Conservation (phyloP, 2,888 invertebrate species). For the Hirtodrosophila cameraria region DNA sequence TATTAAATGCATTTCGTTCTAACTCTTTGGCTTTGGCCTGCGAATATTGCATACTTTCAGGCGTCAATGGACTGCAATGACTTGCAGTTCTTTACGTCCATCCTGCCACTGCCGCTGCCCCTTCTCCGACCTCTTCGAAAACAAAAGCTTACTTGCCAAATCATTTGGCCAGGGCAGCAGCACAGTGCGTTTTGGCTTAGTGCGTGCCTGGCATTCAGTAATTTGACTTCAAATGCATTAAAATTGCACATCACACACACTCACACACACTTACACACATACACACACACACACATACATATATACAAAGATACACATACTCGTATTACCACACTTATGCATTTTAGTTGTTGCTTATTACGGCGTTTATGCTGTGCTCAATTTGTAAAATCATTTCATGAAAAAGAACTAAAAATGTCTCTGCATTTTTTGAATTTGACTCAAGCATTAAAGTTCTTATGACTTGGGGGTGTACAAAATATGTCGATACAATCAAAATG, state of each 20-base stretch:
- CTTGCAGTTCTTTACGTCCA: conserved; percentile 48
- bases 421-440: no score
- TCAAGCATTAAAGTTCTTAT: no score
- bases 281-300: background rate
- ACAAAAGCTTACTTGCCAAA: conserved; percentile 52
- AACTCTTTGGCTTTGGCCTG: conserved; percentile 26
- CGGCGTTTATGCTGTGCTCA: no score
- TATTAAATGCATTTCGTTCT: conserved; percentile 77
- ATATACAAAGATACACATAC: no score
- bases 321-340: no score
- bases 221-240: conserved; percentile 79
- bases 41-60: conserved; percentile 70
- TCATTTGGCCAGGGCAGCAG: conserved; percentile 53
- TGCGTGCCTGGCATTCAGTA: conserved; percentile 76
- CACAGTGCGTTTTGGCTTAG: conserved; percentile 56
- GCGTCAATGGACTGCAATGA: conserved; percentile 78
- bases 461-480: no score
- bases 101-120: no score
- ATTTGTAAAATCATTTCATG: background rate
- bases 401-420: no score
- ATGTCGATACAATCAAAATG: no score
- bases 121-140: background rate
- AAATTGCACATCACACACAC: conserved; percentile 57
- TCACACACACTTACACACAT: conserved; percentile 3
- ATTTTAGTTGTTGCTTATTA: no score